phyloP scores from a whole-genome alignment of 2,797 vertebrate species.

The Onychomys torridus region DNA sequence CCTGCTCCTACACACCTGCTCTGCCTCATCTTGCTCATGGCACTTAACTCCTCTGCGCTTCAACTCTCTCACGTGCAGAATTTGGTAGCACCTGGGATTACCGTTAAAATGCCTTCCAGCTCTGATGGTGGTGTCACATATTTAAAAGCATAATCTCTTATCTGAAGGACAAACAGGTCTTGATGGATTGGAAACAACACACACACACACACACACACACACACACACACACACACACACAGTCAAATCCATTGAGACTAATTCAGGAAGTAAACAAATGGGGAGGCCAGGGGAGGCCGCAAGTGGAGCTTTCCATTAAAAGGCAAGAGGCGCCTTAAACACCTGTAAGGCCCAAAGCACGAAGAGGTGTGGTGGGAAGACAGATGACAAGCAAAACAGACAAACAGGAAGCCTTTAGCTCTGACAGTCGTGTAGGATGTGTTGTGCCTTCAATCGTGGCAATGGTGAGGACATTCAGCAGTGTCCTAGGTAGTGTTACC shows the following conservation, averaged over 20 bases:
- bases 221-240: background rate
- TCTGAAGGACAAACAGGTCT: background rate
- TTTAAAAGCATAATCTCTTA: background rate
- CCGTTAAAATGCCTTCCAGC: background rate
- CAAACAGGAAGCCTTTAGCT: background rate
- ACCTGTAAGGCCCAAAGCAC: background rate
- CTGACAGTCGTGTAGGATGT: background rate
- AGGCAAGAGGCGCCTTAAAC: background rate
- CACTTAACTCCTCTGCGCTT: background rate
- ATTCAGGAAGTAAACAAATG: background rate
- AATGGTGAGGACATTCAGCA: background rate
- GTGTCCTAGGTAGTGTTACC: background rate
- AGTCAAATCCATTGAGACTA: background rate
- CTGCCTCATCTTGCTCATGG: background rate
- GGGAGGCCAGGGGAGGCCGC: background rate
- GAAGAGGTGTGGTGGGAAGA: background rate
- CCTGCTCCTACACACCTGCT: no score
- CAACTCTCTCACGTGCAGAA: background rate
- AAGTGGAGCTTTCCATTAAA: background rate
- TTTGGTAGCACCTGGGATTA: background rate
- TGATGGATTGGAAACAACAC: background rate
- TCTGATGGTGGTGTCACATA: background rate
- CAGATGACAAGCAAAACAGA: background rate
- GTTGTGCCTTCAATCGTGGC: background rate
- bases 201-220: background rate